A percentile compares a stretch with the other conserved stretches of the same genome.
Conservation (phyloP, 2,797 vertebrate species). For the Pantherophis alleghaniensis region DNA sequence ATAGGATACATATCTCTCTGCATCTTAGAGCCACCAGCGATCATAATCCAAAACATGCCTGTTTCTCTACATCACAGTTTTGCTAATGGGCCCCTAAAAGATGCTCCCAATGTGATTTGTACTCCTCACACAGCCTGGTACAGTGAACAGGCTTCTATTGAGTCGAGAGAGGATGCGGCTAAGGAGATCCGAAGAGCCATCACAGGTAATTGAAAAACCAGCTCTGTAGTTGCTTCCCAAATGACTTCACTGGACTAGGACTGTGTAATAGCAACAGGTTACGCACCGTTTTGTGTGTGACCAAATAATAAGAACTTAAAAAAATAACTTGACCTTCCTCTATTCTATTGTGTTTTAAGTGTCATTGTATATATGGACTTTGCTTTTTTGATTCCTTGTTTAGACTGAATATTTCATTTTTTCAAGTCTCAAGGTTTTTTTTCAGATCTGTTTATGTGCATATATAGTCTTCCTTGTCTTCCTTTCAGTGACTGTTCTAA, state of each 20-base stretch:
- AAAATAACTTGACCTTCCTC: background rate
- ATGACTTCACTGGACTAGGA: conserved; percentile 31
- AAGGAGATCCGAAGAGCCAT: conserved; percentile 88
- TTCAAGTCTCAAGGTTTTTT: background rate
- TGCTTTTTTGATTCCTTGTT: background rate
- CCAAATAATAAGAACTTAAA: background rate
- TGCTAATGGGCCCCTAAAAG: conserved; percentile 86
- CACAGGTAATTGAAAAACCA: conserved; percentile 73
- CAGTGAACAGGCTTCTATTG: conserved; percentile 88
- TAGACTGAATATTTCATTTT: background rate
- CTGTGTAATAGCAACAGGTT: background rate
- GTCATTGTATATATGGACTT: background rate
- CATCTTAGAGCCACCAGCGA: background rate
- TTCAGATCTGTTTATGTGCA: background rate
- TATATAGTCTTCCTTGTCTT: background rate
- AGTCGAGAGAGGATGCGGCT: conserved; percentile 87
- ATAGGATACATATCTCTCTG: background rate
- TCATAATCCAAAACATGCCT: conserved; percentile 16
- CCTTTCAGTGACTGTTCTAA: background rate
- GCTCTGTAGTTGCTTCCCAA: conserved; percentile 43
- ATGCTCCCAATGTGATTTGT: conserved; percentile 88
- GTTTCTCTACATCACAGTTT: conserved; percentile 69
- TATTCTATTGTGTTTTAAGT: background rate
- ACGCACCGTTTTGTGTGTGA: conserved; percentile 10
- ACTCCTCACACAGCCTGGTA: conserved; percentile 91